Evolutionary conservation across 2,797 vertebrate genomes (phyloP), one percentile per base, ranked within the genome.

Genomic region (Trachops cirrhosus): DNA sequence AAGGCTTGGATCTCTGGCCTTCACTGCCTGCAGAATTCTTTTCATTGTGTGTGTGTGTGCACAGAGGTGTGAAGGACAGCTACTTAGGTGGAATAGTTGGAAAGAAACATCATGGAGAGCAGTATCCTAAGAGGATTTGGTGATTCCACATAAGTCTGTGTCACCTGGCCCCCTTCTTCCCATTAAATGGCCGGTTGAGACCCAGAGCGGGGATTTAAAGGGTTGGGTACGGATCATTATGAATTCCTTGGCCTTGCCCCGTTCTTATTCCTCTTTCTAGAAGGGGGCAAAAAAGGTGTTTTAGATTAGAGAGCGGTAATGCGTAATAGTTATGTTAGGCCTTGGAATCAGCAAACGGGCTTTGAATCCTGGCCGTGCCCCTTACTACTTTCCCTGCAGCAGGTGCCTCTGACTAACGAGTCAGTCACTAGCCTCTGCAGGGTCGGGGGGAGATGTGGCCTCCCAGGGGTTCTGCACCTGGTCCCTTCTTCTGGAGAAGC

Each of bases 391-490:
- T 96, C 74, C 85, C 52, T 21, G n/a, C n/a, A 92, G 67, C 77
- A 91, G 86, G 79, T 93, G 50, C 67, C 46, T 62, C 86, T 82
- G 85, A 68, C 57, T 75, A 48, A 91, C 71, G 71, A 92, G 79
- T 85, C 78, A 54, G 62, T 95, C 78, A 68, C 39, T 52, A 41
- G 52, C 19, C 70, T 84, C 12, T 41, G 16, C 74, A 57, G 22
- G 0, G 37, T 86, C 10, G 39, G 41, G 68, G 67, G 54, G 84
- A 52, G 83, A 50, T 46, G 44, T 71, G 78, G 48, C 70, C 73
- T 90, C 86, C 71, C 71, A 80, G 64, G 57, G 86, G 54, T 0
- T 15, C 57, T 71, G 41, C 85, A 97, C 68, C 82, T 92, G 87
- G 54, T 8, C 50, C 15, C 16, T 74, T 74, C 5, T 77, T 41